These are phyloP conservation scores for Falco novaeseelandiae DNA, from an alignment of 2,797 vertebrate genomes.

Conservation along the genomic window DNA sequence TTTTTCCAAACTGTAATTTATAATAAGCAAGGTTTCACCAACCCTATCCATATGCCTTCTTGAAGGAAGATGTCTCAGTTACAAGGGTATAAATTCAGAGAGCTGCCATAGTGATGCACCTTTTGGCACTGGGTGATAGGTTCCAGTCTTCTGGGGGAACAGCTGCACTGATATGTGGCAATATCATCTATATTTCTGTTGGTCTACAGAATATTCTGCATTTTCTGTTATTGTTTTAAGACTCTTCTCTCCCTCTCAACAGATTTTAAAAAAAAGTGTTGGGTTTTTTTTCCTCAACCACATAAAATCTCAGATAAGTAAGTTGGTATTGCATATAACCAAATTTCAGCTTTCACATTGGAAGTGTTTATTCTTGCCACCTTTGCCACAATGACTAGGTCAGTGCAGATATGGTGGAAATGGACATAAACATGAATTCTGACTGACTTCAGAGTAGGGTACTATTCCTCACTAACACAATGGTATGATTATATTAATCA, in stretches of 20 bases:
- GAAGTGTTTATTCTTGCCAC: background rate
- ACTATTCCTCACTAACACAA: background rate
- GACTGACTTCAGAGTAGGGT: background rate
- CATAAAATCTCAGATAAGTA: background rate
- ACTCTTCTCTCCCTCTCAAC: background rate
- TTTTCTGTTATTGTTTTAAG: constrained; percentile 16
- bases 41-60: background rate
- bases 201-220: background rate
- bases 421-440: background rate
- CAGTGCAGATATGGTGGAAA: background rate
- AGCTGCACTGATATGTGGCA: background rate
- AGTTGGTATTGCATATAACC: background rate
- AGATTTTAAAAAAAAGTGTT: background rate
- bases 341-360: background rate
- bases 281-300: background rate
- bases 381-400: background rate
- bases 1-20: background rate
- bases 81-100: background rate
- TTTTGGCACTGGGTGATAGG: background rate
- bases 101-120: background rate
- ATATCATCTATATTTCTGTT: background rate
- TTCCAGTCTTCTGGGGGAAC: background rate
- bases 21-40: background rate
- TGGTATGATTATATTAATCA: background rate
- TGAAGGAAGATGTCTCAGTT: background rate